A percentile compares a stretch with the other conserved stretches of the same genome.
Conservation (phyloP, 2,797 vertebrate genomes). For the Sebastes jordani region DNA sequence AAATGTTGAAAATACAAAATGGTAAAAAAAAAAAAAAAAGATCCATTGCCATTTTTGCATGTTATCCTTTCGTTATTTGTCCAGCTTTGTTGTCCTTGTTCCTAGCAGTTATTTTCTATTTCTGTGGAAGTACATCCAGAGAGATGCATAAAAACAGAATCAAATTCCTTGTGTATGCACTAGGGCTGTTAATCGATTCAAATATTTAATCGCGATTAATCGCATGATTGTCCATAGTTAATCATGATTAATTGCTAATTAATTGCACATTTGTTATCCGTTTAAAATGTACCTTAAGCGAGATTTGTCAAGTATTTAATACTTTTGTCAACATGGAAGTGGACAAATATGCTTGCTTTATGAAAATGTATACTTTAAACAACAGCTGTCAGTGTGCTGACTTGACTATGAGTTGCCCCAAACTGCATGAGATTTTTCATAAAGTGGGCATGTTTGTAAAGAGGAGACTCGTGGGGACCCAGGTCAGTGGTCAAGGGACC, state of each 20-base stretch:
- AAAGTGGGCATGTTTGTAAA: neutral
- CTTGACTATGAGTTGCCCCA: no score
- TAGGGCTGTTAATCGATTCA: neutral
- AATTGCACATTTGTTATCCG: fast-evolving
- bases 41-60: neutral
- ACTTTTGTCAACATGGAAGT: no score
- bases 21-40: neutral
- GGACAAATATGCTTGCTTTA: no score
- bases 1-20: neutral
- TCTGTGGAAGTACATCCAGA: neutral
- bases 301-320: no score
- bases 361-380: no score
- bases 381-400: no score
- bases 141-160: neutral
- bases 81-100: neutral
- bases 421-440: no score
- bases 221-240: neutral
- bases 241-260: neutral
- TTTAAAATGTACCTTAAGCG: neutral
- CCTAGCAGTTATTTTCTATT: neutral
- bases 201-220: neutral
- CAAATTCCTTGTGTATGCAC: neutral
- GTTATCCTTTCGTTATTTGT: neutral
- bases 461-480: neutral
- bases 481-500: neutral